Percentiles rank a stretch among this genome's conserved stretches.
These are phyloP conservation scores for Cyprinodon tularosa DNA, from an alignment of 2,113 vertebrate species.

Conservation along the genomic window DNA sequence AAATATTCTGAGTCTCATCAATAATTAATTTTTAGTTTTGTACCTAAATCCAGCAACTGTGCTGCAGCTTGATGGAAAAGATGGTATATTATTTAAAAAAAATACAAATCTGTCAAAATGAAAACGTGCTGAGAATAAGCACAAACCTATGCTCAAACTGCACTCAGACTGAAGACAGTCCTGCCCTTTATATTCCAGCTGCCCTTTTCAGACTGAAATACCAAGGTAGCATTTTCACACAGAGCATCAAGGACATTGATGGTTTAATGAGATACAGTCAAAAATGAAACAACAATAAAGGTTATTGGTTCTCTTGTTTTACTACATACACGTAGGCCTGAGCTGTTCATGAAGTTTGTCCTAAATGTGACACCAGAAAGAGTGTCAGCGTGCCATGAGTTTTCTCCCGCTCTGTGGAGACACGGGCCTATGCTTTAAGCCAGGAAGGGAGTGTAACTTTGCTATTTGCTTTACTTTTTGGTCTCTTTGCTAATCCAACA, in stretches of 20 bases:
- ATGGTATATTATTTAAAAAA: neutral
- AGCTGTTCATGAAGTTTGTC: neutral
- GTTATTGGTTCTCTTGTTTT: neutral
- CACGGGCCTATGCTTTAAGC: neutral
- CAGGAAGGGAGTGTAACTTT: neutral
- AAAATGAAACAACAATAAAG: constrained; percentile 22
- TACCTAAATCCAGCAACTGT: too few species aligned
- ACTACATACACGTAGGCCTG: neutral
- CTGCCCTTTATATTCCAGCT: constrained; percentile 31
- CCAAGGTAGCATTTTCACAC: constrained; percentile 38
- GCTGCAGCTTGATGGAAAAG: neutral
- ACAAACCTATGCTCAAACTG: neutral
- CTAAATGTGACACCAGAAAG: neutral
- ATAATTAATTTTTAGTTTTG: too few species aligned
- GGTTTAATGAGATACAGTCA: constrained; percentile 22
- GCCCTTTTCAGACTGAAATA: constrained; percentile 48
- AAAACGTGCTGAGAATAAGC: neutral
- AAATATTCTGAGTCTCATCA: too few species aligned
- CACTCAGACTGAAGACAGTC: neutral
- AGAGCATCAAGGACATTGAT: constrained; percentile 15
- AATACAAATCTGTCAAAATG: neutral
- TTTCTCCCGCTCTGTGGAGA: neutral
- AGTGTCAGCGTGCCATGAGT: neutral
- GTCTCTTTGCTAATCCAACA: neutral
- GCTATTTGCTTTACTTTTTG: neutral